Base-by-base conservation (phyloP, 2,113 vertebrate species). In the Argyrosomus japonicus region DNA sequence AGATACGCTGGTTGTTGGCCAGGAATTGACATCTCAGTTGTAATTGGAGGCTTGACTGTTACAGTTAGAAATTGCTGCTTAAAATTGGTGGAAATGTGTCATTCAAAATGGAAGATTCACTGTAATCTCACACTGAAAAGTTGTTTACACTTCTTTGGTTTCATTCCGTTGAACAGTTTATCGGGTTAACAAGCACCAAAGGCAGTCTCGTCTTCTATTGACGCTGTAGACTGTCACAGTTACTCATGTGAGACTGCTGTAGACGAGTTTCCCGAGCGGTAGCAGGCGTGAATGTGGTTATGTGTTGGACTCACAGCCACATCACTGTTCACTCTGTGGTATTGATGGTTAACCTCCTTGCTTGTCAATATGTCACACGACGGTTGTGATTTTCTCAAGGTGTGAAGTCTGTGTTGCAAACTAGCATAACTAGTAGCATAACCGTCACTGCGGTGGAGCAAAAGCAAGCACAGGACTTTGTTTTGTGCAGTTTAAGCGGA, bases 331-430 rank as follows among this genome's bases (percentile, higher is more conserved):
- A 1, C 64, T 77, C 76, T 81, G 73, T 68, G 83, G 82, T 84
- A 43, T 65, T 36, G 29, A 80, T 82, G 83, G 83, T 89, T 88
- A 82, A 85, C 87, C 84, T 63, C 69, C 7, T 17, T 58, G 67
- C 63, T 75, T 1, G 50, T 79, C 21, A 56, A 69, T 68, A 47
- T 32, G 54, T 80, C 77, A 73, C 67, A 79, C 13, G 9, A 78
- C n/a, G 5, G 75, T 70, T 88, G 47, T 78, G 62, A 75, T 79
- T 82, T 51, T 61, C n/a, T 62, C 19, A 68, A 68, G 54, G 17
- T 76, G 61, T 69, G 29, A 79, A 81, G 2, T 5, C 14, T 1
- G 25, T 25, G n/a, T 48, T 21, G 21, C 6, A 58, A 54, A 84
- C 3, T 2, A 53, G 64, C 54, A 5, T 32, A 68, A 68, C 43